phyloP scores from a whole-genome alignment of 1,140 invertebrate genomes.

The Elysia chlorotica region DNA sequence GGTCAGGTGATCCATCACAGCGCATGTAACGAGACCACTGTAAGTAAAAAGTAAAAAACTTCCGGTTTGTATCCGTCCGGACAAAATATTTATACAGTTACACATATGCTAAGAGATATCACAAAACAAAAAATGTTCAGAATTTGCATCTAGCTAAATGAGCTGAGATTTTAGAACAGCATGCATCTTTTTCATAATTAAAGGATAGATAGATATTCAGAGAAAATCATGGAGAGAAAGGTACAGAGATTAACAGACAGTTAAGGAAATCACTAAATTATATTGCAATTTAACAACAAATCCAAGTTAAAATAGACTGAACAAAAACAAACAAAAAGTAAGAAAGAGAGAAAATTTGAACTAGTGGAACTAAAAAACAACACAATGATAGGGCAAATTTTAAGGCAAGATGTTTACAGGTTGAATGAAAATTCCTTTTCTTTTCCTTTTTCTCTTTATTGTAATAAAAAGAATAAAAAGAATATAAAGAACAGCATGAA shows the following conservation, averaged over 20 bases:
- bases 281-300: no score
- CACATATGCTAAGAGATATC: not conserved
- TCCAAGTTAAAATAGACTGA: no score
- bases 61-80: not conserved
- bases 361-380: no score
- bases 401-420: no score
- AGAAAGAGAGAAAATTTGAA: not conserved
- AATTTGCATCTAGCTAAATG: not conserved
- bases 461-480: not conserved
- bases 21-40: slow-evolving; percentile 61
- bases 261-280: no score
- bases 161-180: not conserved
- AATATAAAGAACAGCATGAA: not conserved
- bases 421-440: not conserved
- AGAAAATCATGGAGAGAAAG: no score
- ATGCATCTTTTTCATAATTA: not conserved
- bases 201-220: not conserved
- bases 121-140: not conserved
- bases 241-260: no score
- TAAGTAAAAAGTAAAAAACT: not conserved
- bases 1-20: slow-evolving; percentile 61
- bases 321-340: not conserved
- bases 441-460: not conserved
- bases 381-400: no score
- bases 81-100: not conserved